phyloP scores from a whole-genome alignment of 2,888 invertebrate species.

The Cinara cedri region DNA sequence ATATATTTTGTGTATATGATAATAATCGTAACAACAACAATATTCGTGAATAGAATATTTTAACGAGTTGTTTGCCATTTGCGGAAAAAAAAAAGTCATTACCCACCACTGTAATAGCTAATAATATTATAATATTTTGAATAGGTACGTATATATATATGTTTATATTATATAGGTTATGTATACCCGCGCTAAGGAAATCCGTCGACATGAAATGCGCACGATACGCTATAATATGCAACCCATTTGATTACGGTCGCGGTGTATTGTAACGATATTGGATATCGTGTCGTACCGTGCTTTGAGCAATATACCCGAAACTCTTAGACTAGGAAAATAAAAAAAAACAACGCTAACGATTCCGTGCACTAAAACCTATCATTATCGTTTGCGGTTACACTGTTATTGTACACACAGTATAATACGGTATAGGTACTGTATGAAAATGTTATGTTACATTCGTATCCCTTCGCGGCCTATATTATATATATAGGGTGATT shows the following conservation, averaged over 20 bases:
- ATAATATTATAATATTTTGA: no score
- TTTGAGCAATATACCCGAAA: slow-evolving; percentile 32
- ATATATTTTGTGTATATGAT: not conserved
- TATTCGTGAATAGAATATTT: slow-evolving; percentile 12
- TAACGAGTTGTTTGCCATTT: slow-evolving; percentile 44
- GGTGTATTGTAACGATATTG: slow-evolving; percentile 44
- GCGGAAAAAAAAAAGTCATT: no score
- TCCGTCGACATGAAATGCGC: slow-evolving; percentile 45
- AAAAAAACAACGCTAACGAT: slow-evolving; percentile 35
- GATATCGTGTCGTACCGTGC: slow-evolving; percentile 51
- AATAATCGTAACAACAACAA: not conserved
- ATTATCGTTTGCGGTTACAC: slow-evolving; percentile 53
- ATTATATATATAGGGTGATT: not conserved
- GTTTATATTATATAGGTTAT: slow-evolving; percentile 8
- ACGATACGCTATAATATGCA: slow-evolving; percentile 30
- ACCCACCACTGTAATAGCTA: no score
- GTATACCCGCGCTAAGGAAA: slow-evolving; percentile 17
- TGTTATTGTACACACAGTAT: slow-evolving; percentile 6
- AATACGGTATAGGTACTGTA: not conserved
- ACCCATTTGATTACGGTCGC: slow-evolving; percentile 43
- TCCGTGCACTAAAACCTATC: slow-evolving; percentile 54
- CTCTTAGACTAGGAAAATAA: slow-evolving; percentile 18
- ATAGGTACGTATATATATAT: not conserved
- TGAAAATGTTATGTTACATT: not conserved
- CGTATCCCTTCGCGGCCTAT: slow-evolving; percentile 7